Evolutionary conservation across 2,888 invertebrate genomes (phyloP), one percentile per base, ranked within the genome.

Genomic region (Coremacera marginata): DNA sequence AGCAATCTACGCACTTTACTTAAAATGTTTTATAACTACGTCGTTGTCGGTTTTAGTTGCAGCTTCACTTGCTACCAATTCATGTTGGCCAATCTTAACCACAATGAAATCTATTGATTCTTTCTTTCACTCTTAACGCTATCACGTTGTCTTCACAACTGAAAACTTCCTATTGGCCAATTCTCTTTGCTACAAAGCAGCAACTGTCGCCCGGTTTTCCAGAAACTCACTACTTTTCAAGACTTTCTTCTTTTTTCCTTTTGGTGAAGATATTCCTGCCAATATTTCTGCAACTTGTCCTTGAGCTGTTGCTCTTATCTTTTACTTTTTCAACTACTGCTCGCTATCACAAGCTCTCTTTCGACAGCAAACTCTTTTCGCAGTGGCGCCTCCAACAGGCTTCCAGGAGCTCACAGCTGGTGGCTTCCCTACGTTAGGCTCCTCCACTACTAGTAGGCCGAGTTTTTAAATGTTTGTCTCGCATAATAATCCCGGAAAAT

Each of bases 361-460:
- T 27, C 14, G 27, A 60, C 22, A 44, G 11, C n/a, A 22, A 60
- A 44, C 44, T 60, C 65, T 74, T 62, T 62, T 63, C 22, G 73
- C 81, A 83, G 84, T 86, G 85, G 85, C 86, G 86, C 86, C 86
- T 84, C 82, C 80, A 84, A 81, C 83, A 84, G 85, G 86, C 82
- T 78, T 80, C 73, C 86, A 85, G 83, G 52, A 76, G 49, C 5
- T n/a, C 5, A 2, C 70, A 60, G 57, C 25, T 60, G 62, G 34
- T 44, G 57, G 44, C 16, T 34, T n/a, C 55, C 49, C 14, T 14
- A 55, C 49, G 51, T 11, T 52, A 25, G 67, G 73, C 27, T 63
- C 34, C 7, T 62, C 25, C n/a, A 31, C 5, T 11, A n/a, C 25
- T n/a, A 5, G 34, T 67, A 44, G 22, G 75, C 52, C 16, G 2